Percentiles rank a stretch among this genome's conserved stretches.
Conservation (phyloP, 1,140 invertebrate species). For the Tetragonula clypearis region DNA sequence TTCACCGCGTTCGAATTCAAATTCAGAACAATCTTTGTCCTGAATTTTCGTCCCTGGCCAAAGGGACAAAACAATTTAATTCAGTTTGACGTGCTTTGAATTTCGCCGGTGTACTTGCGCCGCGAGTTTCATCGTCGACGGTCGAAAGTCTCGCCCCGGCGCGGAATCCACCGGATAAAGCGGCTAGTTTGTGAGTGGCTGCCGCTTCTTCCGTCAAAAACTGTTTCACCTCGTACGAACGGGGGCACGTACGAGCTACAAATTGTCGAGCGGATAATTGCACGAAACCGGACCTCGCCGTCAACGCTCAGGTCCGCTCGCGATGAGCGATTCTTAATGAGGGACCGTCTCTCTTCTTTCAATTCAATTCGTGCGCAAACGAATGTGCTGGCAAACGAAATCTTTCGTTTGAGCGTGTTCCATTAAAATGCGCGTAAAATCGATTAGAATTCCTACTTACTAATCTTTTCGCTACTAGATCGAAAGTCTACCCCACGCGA, state of each 20-base stretch:
- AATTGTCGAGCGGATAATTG: slow-evolving; percentile 9
- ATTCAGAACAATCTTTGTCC: no score
- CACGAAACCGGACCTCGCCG: background rate
- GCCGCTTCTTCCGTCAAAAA: slow-evolving; percentile 18
- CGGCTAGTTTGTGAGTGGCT: slow-evolving; percentile 4
- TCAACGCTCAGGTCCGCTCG: background rate
- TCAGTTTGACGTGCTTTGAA: slow-evolving; percentile 41
- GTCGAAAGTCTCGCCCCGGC: slow-evolving; percentile 16
- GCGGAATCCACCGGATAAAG: slow-evolving; percentile 20
- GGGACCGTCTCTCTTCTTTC: background rate
- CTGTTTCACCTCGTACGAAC: background rate
- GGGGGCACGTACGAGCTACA: background rate
- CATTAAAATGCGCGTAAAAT: no score
- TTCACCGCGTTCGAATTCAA: no score
- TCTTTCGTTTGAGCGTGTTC: no score
- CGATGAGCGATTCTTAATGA: background rate
- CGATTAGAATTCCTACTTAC: no score
- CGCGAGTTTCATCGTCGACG: slow-evolving; percentile 10
- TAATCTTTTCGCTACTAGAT: no score
- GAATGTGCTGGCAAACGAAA: no score
- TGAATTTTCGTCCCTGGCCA: no score
- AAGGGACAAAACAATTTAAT: slow-evolving; percentile 25
- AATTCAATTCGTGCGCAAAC: no score
- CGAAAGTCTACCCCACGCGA: no score
- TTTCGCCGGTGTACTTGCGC: background rate